These are phyloP conservation scores for Saturnia japonica DNA, from an alignment of 2,888 invertebrate species.

Conservation along the genomic window DNA sequence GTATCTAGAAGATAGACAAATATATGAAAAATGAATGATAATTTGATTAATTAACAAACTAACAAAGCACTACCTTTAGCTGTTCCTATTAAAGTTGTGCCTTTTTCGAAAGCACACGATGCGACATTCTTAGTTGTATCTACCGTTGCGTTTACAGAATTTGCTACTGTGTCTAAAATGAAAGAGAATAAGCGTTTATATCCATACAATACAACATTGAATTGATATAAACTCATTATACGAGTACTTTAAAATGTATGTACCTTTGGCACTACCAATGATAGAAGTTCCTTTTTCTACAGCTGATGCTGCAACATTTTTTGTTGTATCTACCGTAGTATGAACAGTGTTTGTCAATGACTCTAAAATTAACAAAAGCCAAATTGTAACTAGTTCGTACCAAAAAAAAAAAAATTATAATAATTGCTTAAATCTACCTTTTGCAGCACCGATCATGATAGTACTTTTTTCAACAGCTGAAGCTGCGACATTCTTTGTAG, in stretches of 20 bases:
- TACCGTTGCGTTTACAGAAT: conserved; percentile 44
- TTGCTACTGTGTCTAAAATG: conserved; percentile 47
- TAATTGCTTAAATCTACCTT: conserved; percentile 30
- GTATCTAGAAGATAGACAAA: conserved; percentile 24
- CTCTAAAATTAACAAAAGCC: conserved; percentile 15
- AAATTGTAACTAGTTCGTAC: background rate
- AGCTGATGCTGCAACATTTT: conserved; percentile 43
- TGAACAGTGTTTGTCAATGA: conserved; percentile 34
- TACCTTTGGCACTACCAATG: conserved; percentile 52
- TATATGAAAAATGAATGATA: conserved; percentile 1
- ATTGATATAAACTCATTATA: background rate
- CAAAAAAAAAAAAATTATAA: background rate
- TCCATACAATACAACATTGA: background rate
- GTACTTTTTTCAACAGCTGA: conserved; percentile 53
- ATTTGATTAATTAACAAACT: background rate
- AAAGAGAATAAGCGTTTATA: background rate
- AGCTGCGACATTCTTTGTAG: conserved; percentile 46
- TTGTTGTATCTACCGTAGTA: conserved; percentile 42
- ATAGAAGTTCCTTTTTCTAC: conserved; percentile 48
- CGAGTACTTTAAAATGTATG: background rate
- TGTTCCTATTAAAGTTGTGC: conserved; percentile 40
- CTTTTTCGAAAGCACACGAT: conserved; percentile 47
- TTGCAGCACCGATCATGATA: conserved; percentile 37
- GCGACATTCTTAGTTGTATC: conserved; percentile 54
- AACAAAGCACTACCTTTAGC: conserved; percentile 42